Percentiles rank a stretch among this genome's conserved stretches.
Evolutionary conservation across 1,140 invertebrate species (phyloP).

Genomic region (Drosophila tani): DNA sequence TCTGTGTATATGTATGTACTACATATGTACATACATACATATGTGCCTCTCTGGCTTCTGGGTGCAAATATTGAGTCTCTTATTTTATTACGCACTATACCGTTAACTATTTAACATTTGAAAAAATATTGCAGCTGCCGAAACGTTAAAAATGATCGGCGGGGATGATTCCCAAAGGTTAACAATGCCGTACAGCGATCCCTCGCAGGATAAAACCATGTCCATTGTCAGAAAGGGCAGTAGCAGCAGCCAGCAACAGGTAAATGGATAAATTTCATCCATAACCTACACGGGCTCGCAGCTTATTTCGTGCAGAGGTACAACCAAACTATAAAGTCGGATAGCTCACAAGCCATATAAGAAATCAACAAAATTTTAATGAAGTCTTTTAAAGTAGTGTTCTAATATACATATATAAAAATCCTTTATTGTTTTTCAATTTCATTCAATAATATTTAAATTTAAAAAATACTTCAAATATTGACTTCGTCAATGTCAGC

Average conservation of each 20-base stretch:
- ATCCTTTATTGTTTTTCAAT: no score
- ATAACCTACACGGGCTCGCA: constrained; percentile 32
- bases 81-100: constrained; percentile 61
- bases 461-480: no score
- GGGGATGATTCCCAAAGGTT: constrained; percentile 59
- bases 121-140: constrained; percentile 20
- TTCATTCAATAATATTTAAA: no score
- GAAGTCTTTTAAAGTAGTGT: no score
- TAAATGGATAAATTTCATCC: constrained; percentile 18
- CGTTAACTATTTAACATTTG: constrained; percentile 43
- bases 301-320: no score
- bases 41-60: constrained; percentile 9
- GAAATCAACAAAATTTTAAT: no score
- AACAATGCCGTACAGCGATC: constrained; percentile 46
- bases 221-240: constrained; percentile 46
- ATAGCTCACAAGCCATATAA: no score
- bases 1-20: neutral
- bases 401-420: no score
- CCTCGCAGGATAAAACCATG: constrained; percentile 54
- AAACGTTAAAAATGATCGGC: constrained; percentile 34
- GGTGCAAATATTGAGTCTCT: constrained; percentile 13
- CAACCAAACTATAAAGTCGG: no score
- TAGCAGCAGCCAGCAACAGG: constrained; percentile 51
- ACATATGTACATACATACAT: constrained; percentile 20
- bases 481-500: no score